Conservation (phyloP, 2,888 invertebrate genomes). For the Amiota mariae region DNA sequence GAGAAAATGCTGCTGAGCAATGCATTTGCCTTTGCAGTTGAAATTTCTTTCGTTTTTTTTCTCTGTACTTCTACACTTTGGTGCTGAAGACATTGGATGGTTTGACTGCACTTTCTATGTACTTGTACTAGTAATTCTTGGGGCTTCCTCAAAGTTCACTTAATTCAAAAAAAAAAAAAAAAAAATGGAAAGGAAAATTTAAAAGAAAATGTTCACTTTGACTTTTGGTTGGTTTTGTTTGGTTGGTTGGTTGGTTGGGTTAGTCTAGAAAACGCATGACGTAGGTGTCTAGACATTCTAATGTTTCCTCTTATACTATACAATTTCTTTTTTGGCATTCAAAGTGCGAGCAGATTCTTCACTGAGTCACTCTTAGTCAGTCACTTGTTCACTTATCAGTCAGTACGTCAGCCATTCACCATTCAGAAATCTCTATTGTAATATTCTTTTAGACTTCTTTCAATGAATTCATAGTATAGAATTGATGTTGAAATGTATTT, state of each 20-base stretch:
- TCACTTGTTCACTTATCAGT: constrained; percentile 33
- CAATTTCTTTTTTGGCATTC: constrained; percentile 37
- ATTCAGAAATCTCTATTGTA: constrained; percentile 3
- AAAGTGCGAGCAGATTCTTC: constrained; percentile 1
- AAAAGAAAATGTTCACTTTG: not conserved
- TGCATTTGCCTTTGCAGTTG: constrained; percentile 34
- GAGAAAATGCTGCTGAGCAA: constrained; percentile 39
- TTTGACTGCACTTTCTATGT: not conserved
- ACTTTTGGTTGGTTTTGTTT: constrained; percentile 1
- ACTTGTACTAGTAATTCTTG: too few species aligned
- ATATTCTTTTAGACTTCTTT: constrained; percentile 36
- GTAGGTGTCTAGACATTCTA: constrained; percentile 71
- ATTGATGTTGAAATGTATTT: constrained; percentile 58
- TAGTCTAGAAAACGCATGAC: constrained; percentile 61
- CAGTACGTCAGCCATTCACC: too few species aligned
- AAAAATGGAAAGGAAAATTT: not conserved
- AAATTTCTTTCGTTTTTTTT: constrained; percentile 44
- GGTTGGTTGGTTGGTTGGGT: not conserved
- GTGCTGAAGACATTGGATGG: constrained; percentile 4
- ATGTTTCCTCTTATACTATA: constrained; percentile 62
- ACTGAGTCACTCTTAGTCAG: constrained; percentile 10
- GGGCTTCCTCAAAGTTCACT: too few species aligned
- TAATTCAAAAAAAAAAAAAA: not conserved
- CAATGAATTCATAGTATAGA: constrained; percentile 57
- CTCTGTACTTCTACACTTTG: constrained; percentile 32